phyloP scores from a whole-genome alignment of 2,797 vertebrate genomes.

The Crocidura indochinensis region DNA sequence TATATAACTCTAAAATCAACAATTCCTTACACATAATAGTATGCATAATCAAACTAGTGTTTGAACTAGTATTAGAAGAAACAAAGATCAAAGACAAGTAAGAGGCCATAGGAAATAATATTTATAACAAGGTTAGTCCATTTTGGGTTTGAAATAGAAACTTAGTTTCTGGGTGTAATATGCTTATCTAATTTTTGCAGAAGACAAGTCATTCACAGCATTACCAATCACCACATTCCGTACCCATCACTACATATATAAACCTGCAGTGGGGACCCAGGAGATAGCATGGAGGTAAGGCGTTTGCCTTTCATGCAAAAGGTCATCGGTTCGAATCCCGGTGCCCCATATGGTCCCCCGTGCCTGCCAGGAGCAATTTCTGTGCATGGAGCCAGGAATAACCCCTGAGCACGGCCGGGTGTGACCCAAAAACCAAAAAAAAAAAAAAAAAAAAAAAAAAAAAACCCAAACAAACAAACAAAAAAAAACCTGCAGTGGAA shows the following conservation, averaged over 20 bases:
- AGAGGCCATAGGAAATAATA: background rate
- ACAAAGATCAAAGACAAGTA: background rate
- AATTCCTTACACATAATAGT: background rate
- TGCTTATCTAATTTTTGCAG: background rate
- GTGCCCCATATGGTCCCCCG: too few species aligned
- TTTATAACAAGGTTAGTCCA: background rate
- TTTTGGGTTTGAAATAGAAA: conserved; percentile 23
- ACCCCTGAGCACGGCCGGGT: too few species aligned
- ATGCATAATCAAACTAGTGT: background rate
- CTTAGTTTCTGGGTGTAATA: background rate
- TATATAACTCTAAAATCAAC: background rate
- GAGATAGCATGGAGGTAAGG: too few species aligned
- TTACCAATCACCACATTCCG: too few species aligned
- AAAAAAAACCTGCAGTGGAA: conserved; percentile 6
- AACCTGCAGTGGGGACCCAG: background rate
- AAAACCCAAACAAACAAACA: too few species aligned
- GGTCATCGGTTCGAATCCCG: too few species aligned
- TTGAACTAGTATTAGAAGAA: background rate
- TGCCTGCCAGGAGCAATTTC: too few species aligned
- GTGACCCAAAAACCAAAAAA: too few species aligned
- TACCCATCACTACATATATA: background rate
- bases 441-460: too few species aligned
- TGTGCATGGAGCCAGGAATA: too few species aligned
- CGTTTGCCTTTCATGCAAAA: too few species aligned
- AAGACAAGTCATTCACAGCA: background rate